Evolutionary conservation across 2,113 vertebrate genomes (phyloP).

Genomic region (Hemichromis elongatus): DNA sequence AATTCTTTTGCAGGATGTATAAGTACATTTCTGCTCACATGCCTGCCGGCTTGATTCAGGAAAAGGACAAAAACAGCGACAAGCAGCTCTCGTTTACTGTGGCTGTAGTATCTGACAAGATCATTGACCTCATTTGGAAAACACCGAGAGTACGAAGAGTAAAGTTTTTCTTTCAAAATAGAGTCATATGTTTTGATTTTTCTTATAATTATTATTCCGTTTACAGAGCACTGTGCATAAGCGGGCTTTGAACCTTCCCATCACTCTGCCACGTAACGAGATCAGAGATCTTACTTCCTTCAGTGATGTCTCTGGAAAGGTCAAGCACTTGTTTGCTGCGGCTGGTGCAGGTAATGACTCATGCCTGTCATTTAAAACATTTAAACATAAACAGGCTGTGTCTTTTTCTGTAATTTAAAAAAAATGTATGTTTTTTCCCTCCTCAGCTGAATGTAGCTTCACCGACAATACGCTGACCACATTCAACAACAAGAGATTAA

Average conservation of each 20-base stretch:
- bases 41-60: constrained; percentile 51
- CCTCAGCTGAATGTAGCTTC: constrained; percentile 56
- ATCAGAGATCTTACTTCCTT: constrained; percentile 16
- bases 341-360: constrained; percentile 40
- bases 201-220: neutral
- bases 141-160: constrained; percentile 61
- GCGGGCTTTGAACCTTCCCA: constrained; percentile 64
- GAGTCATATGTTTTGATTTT: neutral
- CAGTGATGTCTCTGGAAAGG: constrained; percentile 11
- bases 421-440: neutral
- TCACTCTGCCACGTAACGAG: constrained; percentile 65
- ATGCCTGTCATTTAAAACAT: neutral
- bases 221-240: constrained; percentile 70
- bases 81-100: constrained; percentile 62
- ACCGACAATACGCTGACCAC: constrained; percentile 56
- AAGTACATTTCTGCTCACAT: constrained; percentile 49
- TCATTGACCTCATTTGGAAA: constrained; percentile 66
- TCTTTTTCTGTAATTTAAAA: neutral
- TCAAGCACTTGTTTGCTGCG: constrained; percentile 39
- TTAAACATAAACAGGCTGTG: neutral
- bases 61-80: constrained; percentile 48
- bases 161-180: neutral
- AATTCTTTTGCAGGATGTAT: constrained; percentile 56
- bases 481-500: constrained; percentile 72
- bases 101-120: constrained; percentile 62